These are phyloP conservation scores for Garrulus glandarius DNA, from an alignment of 2,797 vertebrate genomes.

Conservation along the genomic window DNA sequence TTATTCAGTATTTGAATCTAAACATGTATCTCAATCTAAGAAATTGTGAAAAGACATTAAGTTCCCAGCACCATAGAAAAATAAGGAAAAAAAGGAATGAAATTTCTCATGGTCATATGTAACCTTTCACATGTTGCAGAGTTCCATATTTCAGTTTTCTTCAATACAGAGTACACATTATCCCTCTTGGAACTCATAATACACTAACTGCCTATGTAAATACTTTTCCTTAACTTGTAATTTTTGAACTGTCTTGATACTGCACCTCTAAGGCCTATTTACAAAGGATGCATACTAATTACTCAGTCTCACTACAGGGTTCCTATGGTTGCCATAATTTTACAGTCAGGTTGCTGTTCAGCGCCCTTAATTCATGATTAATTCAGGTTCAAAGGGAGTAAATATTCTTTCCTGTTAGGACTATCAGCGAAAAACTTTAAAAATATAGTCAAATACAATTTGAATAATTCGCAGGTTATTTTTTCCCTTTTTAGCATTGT, in stretches of 20 bases:
- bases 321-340: background rate
- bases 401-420: background rate
- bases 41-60: background rate
- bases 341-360: background rate
- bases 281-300: background rate
- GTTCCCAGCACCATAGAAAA: background rate
- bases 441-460: background rate
- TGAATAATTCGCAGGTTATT: background rate
- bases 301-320: background rate
- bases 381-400: background rate
- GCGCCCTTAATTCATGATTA: background rate
- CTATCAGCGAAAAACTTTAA: background rate
- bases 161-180: background rate
- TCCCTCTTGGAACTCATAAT: background rate
- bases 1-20: background rate
- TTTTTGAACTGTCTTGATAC: background rate
- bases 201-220: background rate
- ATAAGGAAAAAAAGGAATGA: background rate
- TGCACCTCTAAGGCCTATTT: background rate
- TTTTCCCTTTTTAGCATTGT: background rate
- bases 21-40: background rate
- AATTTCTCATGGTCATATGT: background rate
- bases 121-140: background rate
- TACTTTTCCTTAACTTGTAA: background rate
- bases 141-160: background rate